These are phyloP conservation scores for Buathra laborator DNA, from an alignment of 2,888 invertebrate species.

Conservation along the genomic window DNA sequence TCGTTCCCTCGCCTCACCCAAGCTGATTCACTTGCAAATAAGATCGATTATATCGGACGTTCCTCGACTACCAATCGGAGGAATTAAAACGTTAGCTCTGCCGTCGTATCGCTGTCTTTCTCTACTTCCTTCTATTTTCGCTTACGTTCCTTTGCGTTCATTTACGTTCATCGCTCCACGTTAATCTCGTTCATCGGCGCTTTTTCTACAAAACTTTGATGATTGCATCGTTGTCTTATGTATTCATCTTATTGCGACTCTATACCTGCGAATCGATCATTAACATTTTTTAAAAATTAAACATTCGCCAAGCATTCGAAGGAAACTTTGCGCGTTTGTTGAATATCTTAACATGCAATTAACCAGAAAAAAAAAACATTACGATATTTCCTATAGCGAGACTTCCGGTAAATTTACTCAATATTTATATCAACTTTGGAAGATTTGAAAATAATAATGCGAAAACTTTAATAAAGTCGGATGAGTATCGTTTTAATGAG, in stretches of 20 bases:
- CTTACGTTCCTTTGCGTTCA: slow-evolving; percentile 4
- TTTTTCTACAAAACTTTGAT: neutral
- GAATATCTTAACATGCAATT: too few relatives aligned
- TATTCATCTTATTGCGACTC: neutral
- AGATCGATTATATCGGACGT: slow-evolving; percentile 80
- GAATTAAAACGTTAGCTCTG: slow-evolving; percentile 75
- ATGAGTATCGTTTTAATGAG: too few relatives aligned
- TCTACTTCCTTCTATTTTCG: slow-evolving; percentile 20
- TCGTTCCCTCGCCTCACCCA: slow-evolving; percentile 47
- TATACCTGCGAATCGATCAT: neutral
- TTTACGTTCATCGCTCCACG: slow-evolving; percentile 16
- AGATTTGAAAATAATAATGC: too few relatives aligned
- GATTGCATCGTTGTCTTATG: neutral
- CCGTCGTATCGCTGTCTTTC: slow-evolving; percentile 39
- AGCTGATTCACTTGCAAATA: slow-evolving; percentile 80
- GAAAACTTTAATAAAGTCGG: too few relatives aligned
- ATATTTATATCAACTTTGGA: too few relatives aligned
- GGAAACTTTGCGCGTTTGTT: too few relatives aligned
- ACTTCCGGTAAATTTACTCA: too few relatives aligned
- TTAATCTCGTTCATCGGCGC: slow-evolving; percentile 7
- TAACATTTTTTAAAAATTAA: neutral
- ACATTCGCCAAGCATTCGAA: neutral
- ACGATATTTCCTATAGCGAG: too few relatives aligned
- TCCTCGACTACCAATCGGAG: slow-evolving; percentile 74
- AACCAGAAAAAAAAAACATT: too few relatives aligned